Conservation (phyloP, 2,797 vertebrate species). For the Columba guinea region DNA sequence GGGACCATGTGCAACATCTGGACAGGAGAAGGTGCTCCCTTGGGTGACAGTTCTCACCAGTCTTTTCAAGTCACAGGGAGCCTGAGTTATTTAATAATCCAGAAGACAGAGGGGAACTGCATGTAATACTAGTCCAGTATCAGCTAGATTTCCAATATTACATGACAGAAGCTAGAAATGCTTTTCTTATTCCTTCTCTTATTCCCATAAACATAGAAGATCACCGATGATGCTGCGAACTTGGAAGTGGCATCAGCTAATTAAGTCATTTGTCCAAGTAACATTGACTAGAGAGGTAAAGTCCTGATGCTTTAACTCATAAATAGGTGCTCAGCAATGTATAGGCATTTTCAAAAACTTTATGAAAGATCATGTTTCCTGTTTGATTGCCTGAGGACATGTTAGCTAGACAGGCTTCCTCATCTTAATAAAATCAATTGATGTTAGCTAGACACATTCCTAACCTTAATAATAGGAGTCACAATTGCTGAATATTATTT, state of each 20-base stretch:
- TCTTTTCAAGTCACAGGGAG: not conserved
- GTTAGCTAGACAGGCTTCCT: conserved; percentile 34
- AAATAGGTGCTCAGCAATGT: not conserved
- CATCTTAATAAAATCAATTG: conserved; percentile 32
- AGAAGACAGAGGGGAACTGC: not conserved
- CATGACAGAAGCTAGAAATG: not conserved
- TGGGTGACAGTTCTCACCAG: not conserved
- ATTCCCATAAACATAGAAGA: not conserved
- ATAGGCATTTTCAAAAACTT: not conserved
- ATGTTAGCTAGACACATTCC: conserved; percentile 26
- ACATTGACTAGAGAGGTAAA: not conserved
- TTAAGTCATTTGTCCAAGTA: not conserved
- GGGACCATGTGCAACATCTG: not conserved
- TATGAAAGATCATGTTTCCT: not conserved
- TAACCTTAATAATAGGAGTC: conserved; percentile 16
- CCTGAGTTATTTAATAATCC: not conserved
- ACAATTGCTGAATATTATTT: conserved; percentile 18
- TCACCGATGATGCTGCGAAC: not conserved
- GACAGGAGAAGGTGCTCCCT: not conserved
- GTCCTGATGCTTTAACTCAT: not conserved
- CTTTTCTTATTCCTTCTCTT: not conserved
- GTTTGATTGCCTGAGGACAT: not conserved
- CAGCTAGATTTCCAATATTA: not conserved
- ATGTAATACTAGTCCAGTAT: not conserved
- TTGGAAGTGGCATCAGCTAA: not conserved